These are phyloP conservation scores for Ctenopoma kingsleyae DNA, from an alignment of 2,797 vertebrate genomes.

Conservation along the genomic window DNA sequence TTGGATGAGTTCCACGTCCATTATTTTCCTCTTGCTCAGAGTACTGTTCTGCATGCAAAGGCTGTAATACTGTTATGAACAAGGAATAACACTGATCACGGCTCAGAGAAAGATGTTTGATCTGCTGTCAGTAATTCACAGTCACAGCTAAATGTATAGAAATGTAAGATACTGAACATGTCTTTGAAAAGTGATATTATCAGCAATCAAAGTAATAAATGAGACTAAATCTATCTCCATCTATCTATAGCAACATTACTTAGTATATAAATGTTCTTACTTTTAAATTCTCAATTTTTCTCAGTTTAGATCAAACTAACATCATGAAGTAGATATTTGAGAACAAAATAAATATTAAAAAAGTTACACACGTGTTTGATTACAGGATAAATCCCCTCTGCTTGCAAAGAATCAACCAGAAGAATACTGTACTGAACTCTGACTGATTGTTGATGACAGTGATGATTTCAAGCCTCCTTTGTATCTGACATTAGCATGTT, in stretches of 20 bases:
- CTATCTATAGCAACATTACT: neutral
- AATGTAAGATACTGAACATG: neutral
- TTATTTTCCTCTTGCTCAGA: constrained; percentile 43
- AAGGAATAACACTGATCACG: constrained; percentile 14
- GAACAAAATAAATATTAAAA: neutral
- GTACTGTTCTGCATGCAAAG: constrained; percentile 35
- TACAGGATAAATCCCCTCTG: neutral
- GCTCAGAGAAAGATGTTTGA: constrained; percentile 5
- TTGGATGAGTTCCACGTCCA: constrained; percentile 52
- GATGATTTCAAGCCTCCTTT: constrained; percentile 48
- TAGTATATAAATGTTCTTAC: neutral
- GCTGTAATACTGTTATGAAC: constrained; percentile 25
- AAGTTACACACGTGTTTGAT: constrained; percentile 5
- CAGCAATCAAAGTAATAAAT: neutral
- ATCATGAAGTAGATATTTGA: neutral
- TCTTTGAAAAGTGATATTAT: neutral
- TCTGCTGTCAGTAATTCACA: neutral
- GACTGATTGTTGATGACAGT: constrained; percentile 30
- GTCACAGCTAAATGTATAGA: neutral
- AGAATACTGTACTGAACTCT: neutral
- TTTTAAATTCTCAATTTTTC: neutral
- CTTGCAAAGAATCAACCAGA: constrained; percentile 7
- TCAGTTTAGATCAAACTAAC: neutral
- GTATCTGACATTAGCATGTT: constrained; percentile 40
- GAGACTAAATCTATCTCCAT: neutral